Evolutionary conservation across 2,113 vertebrate species (phyloP).

Genomic region (Poeciliopsis prolifica): DNA sequence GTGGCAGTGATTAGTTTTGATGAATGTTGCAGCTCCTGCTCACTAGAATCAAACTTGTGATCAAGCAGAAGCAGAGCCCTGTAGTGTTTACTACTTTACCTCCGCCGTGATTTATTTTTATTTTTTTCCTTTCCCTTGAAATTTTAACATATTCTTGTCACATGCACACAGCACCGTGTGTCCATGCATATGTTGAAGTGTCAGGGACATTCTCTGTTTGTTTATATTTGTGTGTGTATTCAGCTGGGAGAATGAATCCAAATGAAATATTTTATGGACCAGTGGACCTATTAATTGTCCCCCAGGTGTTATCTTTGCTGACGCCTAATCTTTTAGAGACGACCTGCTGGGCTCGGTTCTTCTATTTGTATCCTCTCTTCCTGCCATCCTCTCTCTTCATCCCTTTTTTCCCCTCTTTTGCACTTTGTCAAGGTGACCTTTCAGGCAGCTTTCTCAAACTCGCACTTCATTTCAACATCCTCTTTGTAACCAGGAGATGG

Average conservation of each 20-base stretch:
- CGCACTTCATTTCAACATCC: conserved; percentile 5
- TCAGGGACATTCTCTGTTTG: conserved; percentile 55
- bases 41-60: conserved; percentile 15
- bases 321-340: conserved; percentile 82
- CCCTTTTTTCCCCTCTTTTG: conserved; percentile 47
- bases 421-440: conserved; percentile 61
- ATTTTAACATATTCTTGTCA: conserved; percentile 57
- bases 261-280: conserved; percentile 90
- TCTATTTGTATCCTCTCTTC: conserved; percentile 46
- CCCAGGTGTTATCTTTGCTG: conserved; percentile 86
- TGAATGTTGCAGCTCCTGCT: conserved; percentile 2
- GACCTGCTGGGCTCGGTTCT: conserved; percentile 81
- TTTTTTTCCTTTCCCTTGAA: background rate
- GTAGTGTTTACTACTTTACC: conserved; percentile 38
- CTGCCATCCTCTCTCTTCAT: conserved; percentile 31
- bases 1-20: background rate
- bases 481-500: background rate
- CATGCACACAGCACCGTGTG: conserved; percentile 41
- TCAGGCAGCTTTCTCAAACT: conserved; percentile 19
- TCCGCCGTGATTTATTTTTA: conserved; percentile 16
- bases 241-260: conserved; percentile 77
- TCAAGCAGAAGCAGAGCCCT: conserved; percentile 25
- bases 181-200: conserved; percentile 38
- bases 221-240: conserved; percentile 56
- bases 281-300: conserved; percentile 93